Evolutionary conservation across 2,113 vertebrate genomes (phyloP), one percentile per base, ranked within the genome.

Genomic region (Caranx ignobilis): DNA sequence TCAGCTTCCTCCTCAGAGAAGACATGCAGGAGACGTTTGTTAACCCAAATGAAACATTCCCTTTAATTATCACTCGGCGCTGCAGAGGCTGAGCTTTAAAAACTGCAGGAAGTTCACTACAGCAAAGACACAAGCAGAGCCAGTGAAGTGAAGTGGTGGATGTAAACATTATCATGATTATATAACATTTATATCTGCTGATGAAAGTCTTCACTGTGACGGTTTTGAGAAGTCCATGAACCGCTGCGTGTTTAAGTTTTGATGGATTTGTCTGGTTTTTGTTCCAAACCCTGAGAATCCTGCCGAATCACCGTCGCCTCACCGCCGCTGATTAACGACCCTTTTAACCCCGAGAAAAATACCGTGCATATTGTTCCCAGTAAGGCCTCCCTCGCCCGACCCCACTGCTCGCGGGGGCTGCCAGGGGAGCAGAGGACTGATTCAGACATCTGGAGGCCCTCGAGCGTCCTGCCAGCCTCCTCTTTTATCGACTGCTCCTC

Each of bases 401-500:
- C 55, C 32, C 8, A 47, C 3, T 3, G 76, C 80, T 56, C n/a
- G 16, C 19, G 21, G 16, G 16, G 50, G 48, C 37, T 83, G 80
- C 83, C 80, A 64, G 77, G 31, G 26, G 18, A 65, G 65, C 64
- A 32, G 65, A 2, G 43, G 48, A 73, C 70, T 55, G 81, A 75
- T 41, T 57, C 39, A 55, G 86, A 77, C 83, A 70, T 77, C 61
- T 75, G 81, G 63, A 77, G 37, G 65, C 78, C 81, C 81, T 48
- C 4, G 2, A 81, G 84, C 79, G 2, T 72, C 73, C 82, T 61
- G 61, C 52, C 71, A 82, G 86, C 64, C 47, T 4, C 63, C 56
- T 69, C 26, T 70, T 70, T 87, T 87, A 87, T 62, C 73, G 79
- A 83, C 77, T 78, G 65, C 15, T 70, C 64, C 41, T 75, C 70